phyloP scores from a whole-genome alignment of 2,113 vertebrate genomes.

The Chloropsis cyanopogon region DNA sequence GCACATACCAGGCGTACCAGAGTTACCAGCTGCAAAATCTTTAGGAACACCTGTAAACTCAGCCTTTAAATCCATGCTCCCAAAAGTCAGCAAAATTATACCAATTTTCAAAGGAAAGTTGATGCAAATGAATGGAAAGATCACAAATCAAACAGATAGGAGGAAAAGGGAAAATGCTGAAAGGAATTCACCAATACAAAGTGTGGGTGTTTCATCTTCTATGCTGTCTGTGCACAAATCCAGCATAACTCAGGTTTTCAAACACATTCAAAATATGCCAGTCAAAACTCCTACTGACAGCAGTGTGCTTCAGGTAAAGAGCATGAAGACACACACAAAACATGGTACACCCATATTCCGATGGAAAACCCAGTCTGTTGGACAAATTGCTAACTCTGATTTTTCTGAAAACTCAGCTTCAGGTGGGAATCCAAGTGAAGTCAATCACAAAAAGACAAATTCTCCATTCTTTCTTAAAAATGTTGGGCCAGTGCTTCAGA shows the following conservation, averaged over 20 bases:
- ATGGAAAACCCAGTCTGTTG: not conserved
- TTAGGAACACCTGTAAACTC: not conserved
- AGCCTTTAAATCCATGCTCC: not conserved
- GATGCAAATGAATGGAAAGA: conserved; percentile 44
- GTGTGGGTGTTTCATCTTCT: not conserved
- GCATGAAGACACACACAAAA: not conserved
- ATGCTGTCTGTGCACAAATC: not conserved
- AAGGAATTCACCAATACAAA: not conserved
- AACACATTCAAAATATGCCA: not conserved
- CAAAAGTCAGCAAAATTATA: conserved; percentile 63
- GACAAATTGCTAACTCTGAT: not conserved
- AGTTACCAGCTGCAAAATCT: not conserved
- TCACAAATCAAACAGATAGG: conserved; percentile 8
- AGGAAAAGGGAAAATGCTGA: conserved; percentile 37
- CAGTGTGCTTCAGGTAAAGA: not conserved
- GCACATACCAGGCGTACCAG: not conserved
- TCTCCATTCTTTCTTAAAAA: not conserved
- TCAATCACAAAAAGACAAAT: not conserved
- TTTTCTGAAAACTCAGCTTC: not conserved
- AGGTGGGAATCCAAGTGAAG: not conserved
- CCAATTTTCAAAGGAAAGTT: conserved; percentile 79
- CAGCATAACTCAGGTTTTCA: not conserved
- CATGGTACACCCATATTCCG: not conserved
- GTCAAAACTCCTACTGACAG: not conserved
- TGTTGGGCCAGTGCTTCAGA: not conserved